phyloP scores from a whole-genome alignment of 2,113 vertebrate species.

The Anguilla japonica region DNA sequence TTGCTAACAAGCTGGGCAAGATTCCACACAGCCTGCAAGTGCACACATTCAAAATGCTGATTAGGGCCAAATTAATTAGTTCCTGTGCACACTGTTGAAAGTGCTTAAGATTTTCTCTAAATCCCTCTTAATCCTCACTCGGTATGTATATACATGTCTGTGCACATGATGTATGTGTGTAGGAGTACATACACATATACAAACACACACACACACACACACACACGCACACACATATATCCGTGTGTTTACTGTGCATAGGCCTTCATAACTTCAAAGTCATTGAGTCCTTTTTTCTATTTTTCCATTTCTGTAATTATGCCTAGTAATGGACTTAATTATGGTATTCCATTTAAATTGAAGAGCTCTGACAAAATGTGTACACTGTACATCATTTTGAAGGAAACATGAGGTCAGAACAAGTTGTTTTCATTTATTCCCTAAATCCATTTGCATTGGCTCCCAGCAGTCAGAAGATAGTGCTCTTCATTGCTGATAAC shows the following conservation, averaged over 20 bases:
- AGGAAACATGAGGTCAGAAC: neutral
- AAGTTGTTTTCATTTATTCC: neutral
- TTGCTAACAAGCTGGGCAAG: neutral
- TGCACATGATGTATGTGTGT: too few species aligned
- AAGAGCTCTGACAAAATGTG: neutral
- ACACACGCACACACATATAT: neutral
- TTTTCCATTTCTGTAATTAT: neutral
- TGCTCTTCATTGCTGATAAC: neutral
- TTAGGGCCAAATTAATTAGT: conserved; percentile 2
- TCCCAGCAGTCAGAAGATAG: neutral
- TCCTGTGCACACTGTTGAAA: neutral
- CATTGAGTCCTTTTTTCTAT: neutral
- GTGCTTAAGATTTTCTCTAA: neutral
- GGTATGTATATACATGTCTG: neutral
- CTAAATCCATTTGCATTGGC: neutral
- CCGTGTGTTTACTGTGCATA: too few species aligned
- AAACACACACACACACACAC: too few species aligned
- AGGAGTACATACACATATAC: too few species aligned
- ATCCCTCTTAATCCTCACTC: neutral
- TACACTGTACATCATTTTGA: neutral
- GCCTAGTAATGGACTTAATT: neutral
- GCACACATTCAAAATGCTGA: neutral
- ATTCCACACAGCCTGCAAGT: neutral
- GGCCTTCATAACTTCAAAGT: neutral
- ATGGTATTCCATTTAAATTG: neutral